Base-by-base conservation (phyloP, 2,888 invertebrate genomes). In the Drosophila atroscutellata region DNA sequence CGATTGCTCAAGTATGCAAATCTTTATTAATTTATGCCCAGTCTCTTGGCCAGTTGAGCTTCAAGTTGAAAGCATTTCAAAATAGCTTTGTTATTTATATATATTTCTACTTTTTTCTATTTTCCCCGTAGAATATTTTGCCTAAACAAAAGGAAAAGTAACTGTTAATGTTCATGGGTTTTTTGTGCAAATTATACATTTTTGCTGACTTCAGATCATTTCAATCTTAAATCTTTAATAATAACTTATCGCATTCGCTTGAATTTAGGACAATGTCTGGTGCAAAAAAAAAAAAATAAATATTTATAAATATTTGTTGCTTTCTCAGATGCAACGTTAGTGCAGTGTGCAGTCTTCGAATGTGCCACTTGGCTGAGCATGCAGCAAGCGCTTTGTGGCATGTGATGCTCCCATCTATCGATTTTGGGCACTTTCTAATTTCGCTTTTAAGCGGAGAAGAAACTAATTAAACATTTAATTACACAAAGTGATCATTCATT, bases 1-100 rank as follows among this genome's bases (percentile, higher is more conserved):
- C 74, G 75, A 76, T 76, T 74, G 82, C 77, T 50, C 67, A 77
- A 74, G 77, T 83, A 86, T 82, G 88, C 84, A 77, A 88, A 86
- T 86, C 72, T 69, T 24, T 36, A 65, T 66, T 81, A 81, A 80
- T 77, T 83, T 84, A 88, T 88, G 61, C 82, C 58, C 47, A 61
- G 75, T 74, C 81, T 80, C 65, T 69, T 54, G 60, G 61, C 62
- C 62, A 34, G 47, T 63, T 65, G 4, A 32, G n/a, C 45, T 58
- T 66, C 51, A 56, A 39, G 47, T 52, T 64, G 39, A 63, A 45
- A 49, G n/a, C 56, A 30, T 39, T 39, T n/a, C n/a, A 28, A 56
- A 39, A 13, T n/a, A 0, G 26, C 13, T 37, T 28, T 55, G 24
- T 39, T 55, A 63, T 63, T 49, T 28, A 47, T 55, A 18, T 55